Base-by-base conservation (phyloP, 2,888 invertebrate genomes). In the Dascillus cervinus region DNA sequence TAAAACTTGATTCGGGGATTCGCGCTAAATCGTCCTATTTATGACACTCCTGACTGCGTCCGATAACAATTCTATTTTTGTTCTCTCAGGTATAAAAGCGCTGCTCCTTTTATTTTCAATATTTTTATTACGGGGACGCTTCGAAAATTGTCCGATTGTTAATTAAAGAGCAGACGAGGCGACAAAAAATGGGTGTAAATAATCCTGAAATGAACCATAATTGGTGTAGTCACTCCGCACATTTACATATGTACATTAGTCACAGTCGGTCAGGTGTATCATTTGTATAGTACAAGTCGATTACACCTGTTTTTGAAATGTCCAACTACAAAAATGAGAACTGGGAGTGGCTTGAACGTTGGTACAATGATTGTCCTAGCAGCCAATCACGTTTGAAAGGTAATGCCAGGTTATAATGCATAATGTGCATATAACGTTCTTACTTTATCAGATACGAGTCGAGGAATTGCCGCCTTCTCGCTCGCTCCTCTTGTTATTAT, bases 1-100 rank as follows among this genome's bases (percentile, higher is more conserved):
- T 72, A 71, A 72, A 72, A 71, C 71, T 70, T 69, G 68, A 64
- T 64, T 64, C 58, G 58, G 55, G 57, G 39, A 39, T 39, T 39
- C 35, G 22, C 32, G 42, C 41, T 42, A 45, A 47, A 47, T 45
- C 44, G 47, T 39, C 36, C 42, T 47, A 45, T 47, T 47, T 47
- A 47, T 45, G 43, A 43, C 41, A 33, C 36, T 41, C 36, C 39
- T 39, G 39, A 36, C 39, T 52, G 41, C 35, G 44, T 25, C 49
- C 53, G 61, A 62, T 62, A 62, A 60, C 57, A 53, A 57, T 60
- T 60, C 38, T 39, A 29, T 39, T 39, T 39, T 34, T 39, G 44
- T 41, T 47, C 39, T 35, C 35, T 26, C 24, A 39, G 43, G 41
- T 39, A 43, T 41, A 43, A 41, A 43, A 40, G n/a, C n/a, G n/a